phyloP scores from a whole-genome alignment of 2,113 vertebrate species.

The rabbit (Oryctolagus cuniculus) region mOryCun1.1 NC_091440.1:107634001-107634500 shows the following conservation, averaged over 20 bases:
- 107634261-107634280: not conserved
- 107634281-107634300: not conserved
- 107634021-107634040: not conserved
- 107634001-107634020: not conserved
- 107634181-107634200: not conserved
- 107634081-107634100: not conserved
- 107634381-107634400: no score
- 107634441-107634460: not conserved
- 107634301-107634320: not conserved
- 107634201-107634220: not conserved
- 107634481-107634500: not conserved
- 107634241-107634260: not conserved
- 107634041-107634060: not conserved
- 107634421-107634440: no score
- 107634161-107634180: not conserved
- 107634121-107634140: no score
- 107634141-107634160: not conserved
- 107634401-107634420: not conserved
- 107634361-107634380: not conserved
- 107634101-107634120: not conserved
- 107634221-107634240: not conserved
- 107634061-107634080: not conserved
- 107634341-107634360: not conserved
- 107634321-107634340: not conserved
- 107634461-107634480: not conserved